Evolutionary conservation across 1,140 invertebrate genomes (phyloP), one percentile per base, ranked within the genome.

Genomic region (Callitettix versicolor): DNA sequence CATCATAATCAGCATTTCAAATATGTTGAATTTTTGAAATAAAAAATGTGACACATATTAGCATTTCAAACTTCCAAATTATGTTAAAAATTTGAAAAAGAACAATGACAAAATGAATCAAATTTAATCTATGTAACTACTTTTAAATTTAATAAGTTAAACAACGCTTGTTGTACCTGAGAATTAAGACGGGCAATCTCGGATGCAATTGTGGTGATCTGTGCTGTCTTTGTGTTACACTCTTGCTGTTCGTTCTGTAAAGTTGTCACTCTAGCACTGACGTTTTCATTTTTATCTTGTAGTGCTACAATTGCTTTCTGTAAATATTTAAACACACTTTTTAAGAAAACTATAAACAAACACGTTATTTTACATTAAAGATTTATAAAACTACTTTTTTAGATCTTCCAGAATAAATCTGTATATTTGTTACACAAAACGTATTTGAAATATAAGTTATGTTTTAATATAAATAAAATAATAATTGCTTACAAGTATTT

Each of bases 151-250:
- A n/a, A 30, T 30, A 30, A 30, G 26, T 30, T 30, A 30, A 30
- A 1, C 58, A 21, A 5, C 66, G 62, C 14, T 78, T 54, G 82
- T 81, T n/a, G 2, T 85, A 82, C 64, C 71, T 78, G 58, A 80
- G 81, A 57, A 80, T 80, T 30, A 64, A 81, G 1, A 79, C 80
- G 76, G 77, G 80, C 60, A 60, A 72, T 40, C 3, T 30, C 20
- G 7, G 30, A 7, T 9, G 2, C 14, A 5, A 51, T 30, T 6
- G 48, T 5, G 18, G 48, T 51, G 9, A 51, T 14, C 22, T 51
- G 48, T 18, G 34, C 36, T 4, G 11, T 21, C 22, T 51, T 21
- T 15, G 48, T 14, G 20, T 20, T 51, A 34, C 30, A 51, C 33
- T 51, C 48, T 30, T 30, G 26, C 9, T 30, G 26, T 30, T 30